phyloP scores from a whole-genome alignment of 2,113 vertebrate genomes.

The Chamaetylas fuelleborni region DNA sequence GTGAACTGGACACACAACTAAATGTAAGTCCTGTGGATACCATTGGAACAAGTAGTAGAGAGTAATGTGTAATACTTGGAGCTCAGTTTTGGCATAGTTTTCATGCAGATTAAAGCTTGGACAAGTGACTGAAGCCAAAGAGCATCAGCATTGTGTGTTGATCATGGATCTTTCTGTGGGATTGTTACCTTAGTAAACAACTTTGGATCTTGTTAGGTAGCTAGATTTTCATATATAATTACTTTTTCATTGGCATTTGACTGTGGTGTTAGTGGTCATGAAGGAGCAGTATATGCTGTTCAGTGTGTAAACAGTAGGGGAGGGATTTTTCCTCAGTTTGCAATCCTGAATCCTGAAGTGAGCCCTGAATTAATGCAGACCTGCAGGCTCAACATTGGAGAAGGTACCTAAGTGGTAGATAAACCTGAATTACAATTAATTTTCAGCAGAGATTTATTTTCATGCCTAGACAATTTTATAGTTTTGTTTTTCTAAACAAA shows the following conservation, averaged over 20 bases:
- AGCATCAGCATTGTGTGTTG: not conserved
- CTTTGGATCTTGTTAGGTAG: not conserved
- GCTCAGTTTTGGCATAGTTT: not conserved
- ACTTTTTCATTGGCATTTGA: not conserved
- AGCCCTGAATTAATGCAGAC: not conserved
- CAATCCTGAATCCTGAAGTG: not conserved
- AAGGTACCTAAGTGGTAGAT: not conserved
- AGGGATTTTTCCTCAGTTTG: not conserved
- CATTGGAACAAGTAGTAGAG: not conserved
- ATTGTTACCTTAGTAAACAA: not conserved
- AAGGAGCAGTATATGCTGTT: not conserved
- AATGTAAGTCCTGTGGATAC: not conserved
- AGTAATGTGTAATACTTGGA: not conserved
- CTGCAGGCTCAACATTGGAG: not conserved
- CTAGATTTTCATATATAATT: constrained; percentile 5
- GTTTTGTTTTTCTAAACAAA: not conserved
- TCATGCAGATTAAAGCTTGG: not conserved
- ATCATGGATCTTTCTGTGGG: not conserved
- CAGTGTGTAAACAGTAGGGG: not conserved
- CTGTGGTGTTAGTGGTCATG: not conserved
- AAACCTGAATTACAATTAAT: not conserved
- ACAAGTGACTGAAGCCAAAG: not conserved
- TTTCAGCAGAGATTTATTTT: not conserved
- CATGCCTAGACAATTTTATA: not conserved
- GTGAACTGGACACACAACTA: not conserved